A percentile compares a stretch with the other conserved stretches of the same genome.
These are phyloP conservation scores for Ganaspis brasiliensis DNA, from an alignment of 2,888 invertebrate genomes.

Conservation along the genomic window DNA sequence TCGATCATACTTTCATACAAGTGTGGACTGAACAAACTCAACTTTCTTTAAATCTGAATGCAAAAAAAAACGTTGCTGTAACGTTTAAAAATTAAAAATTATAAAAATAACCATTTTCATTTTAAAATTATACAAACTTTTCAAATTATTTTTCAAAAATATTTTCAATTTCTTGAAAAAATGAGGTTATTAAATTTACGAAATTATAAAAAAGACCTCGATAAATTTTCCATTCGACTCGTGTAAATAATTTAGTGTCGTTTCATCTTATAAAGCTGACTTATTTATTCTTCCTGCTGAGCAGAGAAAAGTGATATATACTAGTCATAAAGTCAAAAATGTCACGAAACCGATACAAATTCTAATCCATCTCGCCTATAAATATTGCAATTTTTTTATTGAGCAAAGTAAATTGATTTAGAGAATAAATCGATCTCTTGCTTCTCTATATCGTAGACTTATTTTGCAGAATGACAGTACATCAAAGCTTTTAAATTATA, in stretches of 20 bases:
- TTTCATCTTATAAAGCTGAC: neutral
- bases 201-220: neutral
- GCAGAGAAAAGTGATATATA: neutral
- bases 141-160: too few species aligned
- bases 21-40: neutral
- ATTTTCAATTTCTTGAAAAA: neutral
- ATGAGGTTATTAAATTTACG: neutral
- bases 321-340: neutral
- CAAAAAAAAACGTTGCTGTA: too few species aligned
- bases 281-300: neutral
- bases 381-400: neutral
- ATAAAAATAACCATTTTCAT: too few species aligned
- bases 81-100: too few species aligned
- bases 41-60: neutral
- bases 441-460: neutral
- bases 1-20: conserved; percentile 10
- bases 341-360: neutral
- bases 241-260: conserved; percentile 7
- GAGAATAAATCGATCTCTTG: neutral
- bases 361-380: neutral
- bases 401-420: conserved; percentile 1
- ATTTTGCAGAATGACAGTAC: neutral
- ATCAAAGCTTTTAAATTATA: conserved; percentile 11
- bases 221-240: conserved; percentile 3
- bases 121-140: too few species aligned